Percentiles rank a stretch among this genome's conserved stretches.
These are phyloP conservation scores for Columba livia DNA, from an alignment of 2,113 vertebrate species.

Conservation along the genomic window DNA sequence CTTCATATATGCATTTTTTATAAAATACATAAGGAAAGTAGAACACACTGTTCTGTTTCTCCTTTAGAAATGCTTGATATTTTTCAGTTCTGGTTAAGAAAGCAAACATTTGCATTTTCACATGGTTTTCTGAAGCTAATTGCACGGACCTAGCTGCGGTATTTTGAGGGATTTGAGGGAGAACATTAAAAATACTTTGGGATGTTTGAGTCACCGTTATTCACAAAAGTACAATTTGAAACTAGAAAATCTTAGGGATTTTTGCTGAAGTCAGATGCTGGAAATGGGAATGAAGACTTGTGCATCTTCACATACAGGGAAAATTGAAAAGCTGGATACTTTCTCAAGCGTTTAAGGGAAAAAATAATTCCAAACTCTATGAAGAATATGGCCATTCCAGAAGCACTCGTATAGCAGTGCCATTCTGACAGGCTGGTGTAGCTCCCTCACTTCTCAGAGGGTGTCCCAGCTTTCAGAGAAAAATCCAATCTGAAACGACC, in stretches of 20 bases:
- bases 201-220: conserved; percentile 13
- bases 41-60: conserved; percentile 61
- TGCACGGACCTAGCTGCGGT: neutral
- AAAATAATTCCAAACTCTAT: neutral
- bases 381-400: neutral
- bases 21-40: conserved; percentile 51
- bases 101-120: conserved; percentile 64
- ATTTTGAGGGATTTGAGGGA: neutral
- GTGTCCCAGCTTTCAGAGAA: neutral
- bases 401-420: neutral
- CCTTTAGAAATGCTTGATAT: conserved; percentile 43
- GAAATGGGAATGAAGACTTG: neutral
- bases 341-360: neutral
- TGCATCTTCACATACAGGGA: neutral
- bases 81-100: conserved; percentile 57
- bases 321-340: neutral
- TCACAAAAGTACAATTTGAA: conserved; percentile 2
- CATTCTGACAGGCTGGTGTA: neutral
- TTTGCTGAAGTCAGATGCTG: neutral
- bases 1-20: conserved; percentile 63
- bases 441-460: neutral
- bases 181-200: neutral
- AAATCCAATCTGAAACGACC: neutral
- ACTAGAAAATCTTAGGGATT: neutral
- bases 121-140: neutral